Percentiles rank a stretch among this genome's conserved stretches.
phyloP scores from a whole-genome alignment of 2,888 invertebrate species.

The Cosmia trapezina region DNA sequence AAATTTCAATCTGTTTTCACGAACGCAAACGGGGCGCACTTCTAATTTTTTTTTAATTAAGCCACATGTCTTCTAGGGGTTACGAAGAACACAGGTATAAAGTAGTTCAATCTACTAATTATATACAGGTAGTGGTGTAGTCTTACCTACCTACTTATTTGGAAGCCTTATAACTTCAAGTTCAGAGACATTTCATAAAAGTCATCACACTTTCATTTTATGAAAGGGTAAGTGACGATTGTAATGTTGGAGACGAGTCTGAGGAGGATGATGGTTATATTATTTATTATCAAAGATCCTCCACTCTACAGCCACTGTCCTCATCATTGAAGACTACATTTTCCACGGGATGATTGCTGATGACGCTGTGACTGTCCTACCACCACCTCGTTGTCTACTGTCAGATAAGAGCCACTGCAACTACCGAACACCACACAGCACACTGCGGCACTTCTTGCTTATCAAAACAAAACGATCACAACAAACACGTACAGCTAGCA shows the following conservation, averaged over 20 bases:
- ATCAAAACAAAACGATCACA: slow-evolving; percentile 6
- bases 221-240: background rate
- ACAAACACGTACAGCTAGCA: slow-evolving; percentile 73
- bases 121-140: background rate
- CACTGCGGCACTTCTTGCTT: slow-evolving; percentile 24
- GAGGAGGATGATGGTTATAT: background rate
- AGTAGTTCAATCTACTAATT: no score
- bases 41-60: background rate
- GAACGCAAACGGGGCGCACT: no score
- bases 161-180: background rate
- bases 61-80: background rate
- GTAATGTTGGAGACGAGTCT: background rate
- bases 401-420: background rate
- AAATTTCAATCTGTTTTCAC: no score
- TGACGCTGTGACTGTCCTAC: background rate
- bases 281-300: no score
- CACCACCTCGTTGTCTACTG: background rate
- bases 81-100: background rate
- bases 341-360: background rate
- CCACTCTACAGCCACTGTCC: background rate
- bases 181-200: background rate
- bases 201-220: background rate
- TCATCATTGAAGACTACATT: background rate
- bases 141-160: background rate
- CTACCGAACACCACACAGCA: slow-evolving; percentile 1